Evolutionary conservation across 1,140 invertebrate genomes (phyloP).

Genomic region (Limonius californicus): DNA sequence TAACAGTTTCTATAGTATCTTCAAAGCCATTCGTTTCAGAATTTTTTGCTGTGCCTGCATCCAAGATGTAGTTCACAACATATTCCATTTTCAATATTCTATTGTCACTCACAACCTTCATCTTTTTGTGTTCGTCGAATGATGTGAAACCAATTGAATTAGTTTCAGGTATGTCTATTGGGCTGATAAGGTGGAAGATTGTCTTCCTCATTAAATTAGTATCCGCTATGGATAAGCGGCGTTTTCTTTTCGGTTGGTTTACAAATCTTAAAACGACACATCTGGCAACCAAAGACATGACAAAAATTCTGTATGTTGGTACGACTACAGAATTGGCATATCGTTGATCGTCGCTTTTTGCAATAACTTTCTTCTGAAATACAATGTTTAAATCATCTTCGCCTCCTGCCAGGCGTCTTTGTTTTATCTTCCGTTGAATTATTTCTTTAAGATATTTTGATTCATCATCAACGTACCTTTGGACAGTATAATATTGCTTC

Average conservation of each 20-base stretch:
- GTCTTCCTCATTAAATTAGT: not conserved
- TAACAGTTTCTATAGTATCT: not conserved
- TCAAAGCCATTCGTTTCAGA: not conserved
- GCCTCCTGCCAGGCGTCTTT: too few species aligned
- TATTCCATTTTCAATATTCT: constrained; percentile 15
- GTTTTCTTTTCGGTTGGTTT: not conserved
- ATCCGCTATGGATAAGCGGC: not conserved
- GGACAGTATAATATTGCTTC: too few species aligned
- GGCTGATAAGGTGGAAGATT: not conserved
- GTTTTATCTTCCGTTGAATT: too few species aligned
- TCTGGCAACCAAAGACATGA: constrained; percentile 8
- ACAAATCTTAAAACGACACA: not conserved
- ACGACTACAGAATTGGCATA: not conserved
- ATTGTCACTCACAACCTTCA: constrained; percentile 4
- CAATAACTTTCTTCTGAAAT: not conserved
- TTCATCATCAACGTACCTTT: too few species aligned
- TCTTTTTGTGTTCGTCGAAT: not conserved
- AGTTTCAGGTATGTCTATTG: not conserved
- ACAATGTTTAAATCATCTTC: too few species aligned
- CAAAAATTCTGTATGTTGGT: not conserved
- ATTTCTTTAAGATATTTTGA: too few species aligned
- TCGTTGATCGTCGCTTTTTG: constrained; percentile 14
- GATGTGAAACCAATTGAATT: not conserved
- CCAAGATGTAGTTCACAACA: constrained; percentile 2
- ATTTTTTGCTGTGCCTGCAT: not conserved